Evolutionary conservation across 2,113 vertebrate species (phyloP).

Genomic region (Arizona elegans): DNA sequence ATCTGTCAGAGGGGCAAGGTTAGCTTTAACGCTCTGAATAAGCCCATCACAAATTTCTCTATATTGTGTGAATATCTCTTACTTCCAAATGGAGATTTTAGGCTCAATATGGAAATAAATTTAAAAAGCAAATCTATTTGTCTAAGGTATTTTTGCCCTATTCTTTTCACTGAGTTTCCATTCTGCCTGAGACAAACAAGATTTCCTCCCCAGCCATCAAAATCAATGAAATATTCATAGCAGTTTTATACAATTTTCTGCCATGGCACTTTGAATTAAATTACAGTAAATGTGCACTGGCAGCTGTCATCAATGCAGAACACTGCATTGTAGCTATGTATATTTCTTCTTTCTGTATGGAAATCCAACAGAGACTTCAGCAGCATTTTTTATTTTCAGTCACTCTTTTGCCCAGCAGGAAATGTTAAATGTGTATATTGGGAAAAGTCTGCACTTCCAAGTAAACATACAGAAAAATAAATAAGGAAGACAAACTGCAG

Average conservation of each 20-base stretch:
- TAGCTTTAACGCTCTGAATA: background rate
- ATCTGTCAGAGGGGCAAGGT: background rate
- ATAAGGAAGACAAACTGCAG: background rate
- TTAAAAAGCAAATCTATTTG: background rate
- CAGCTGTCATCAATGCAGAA: background rate
- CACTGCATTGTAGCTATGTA: background rate
- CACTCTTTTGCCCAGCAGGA: conserved; percentile 10
- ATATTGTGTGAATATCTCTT: background rate
- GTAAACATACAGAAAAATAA: background rate
- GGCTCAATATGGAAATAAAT: background rate
- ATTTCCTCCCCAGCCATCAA: conserved; percentile 4
- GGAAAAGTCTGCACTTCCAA: background rate
- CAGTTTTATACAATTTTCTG: conserved; percentile 12
- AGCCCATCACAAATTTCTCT: background rate
- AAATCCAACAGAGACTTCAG: conserved; percentile 10
- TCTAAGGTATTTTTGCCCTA: background rate
- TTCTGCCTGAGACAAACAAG: conserved; percentile 21
- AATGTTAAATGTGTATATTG: background rate
- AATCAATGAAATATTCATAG: conserved; percentile 26
- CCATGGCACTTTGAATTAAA: conserved; percentile 12
- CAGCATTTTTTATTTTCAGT: conserved; percentile 20
- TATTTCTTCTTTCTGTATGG: conserved; percentile 9
- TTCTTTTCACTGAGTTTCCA: background rate
- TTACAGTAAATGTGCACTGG: background rate
- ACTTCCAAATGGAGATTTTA: background rate